phyloP scores from a whole-genome alignment of 2,113 vertebrate genomes.

The Stigmatopora nigra region DNA sequence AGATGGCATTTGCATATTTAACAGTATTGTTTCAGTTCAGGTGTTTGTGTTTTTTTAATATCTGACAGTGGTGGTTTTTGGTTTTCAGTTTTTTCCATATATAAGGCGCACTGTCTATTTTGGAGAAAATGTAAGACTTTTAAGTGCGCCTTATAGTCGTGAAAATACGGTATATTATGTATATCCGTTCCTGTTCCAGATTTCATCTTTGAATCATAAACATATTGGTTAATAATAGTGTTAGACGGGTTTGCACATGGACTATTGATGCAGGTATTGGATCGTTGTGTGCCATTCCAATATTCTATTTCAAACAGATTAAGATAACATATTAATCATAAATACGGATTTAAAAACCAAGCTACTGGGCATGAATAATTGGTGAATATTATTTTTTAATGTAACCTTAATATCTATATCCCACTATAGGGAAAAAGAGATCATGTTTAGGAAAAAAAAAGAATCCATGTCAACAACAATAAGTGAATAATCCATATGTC shows the following conservation, averaged over 20 bases:
- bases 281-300: background rate
- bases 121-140: too few relatives aligned
- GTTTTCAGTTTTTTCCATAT: too few relatives aligned
- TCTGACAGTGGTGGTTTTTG: too few relatives aligned
- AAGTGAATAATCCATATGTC: conserved; percentile 5
- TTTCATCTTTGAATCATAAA: too few relatives aligned
- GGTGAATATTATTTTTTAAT: background rate
- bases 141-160: too few relatives aligned
- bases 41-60: too few relatives aligned
- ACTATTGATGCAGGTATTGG: background rate
- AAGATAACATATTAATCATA: background rate
- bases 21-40: too few relatives aligned
- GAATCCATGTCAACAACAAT: background rate
- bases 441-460: background rate
- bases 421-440: background rate
- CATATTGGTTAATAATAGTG: too few relatives aligned
- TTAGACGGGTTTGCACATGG: background rate
- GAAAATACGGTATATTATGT: too few relatives aligned
- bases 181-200: too few relatives aligned
- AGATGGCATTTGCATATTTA: too few relatives aligned
- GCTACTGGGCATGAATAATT: background rate
- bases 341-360: background rate
- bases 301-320: background rate
- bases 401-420: background rate
- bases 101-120: too few relatives aligned